phyloP scores from a whole-genome alignment of 2,113 vertebrate genomes.

The Collichthys lucidus region DNA sequence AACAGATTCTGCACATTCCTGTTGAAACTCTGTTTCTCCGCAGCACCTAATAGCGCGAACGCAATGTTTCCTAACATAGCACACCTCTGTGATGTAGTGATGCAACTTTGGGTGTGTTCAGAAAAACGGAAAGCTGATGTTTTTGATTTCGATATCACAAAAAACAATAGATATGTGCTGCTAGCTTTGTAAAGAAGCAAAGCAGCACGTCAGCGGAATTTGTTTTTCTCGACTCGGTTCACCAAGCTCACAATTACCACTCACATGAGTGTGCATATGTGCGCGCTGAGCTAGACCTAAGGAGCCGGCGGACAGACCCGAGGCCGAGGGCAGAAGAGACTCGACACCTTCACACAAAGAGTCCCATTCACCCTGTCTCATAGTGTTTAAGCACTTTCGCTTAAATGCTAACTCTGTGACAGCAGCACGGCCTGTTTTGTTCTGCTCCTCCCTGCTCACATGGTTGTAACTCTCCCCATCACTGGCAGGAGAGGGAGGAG shows the following conservation, averaged over 20 bases:
- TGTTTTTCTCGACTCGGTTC: not conserved
- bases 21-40: constrained; percentile 32
- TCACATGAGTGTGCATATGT: constrained; percentile 6
- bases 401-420: constrained; percentile 55
- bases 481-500: constrained; percentile 29
- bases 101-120: constrained; percentile 38
- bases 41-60: constrained; percentile 34
- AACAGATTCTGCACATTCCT: constrained; percentile 65
- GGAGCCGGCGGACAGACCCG: constrained; percentile 18
- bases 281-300: constrained; percentile 8
- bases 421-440: constrained; percentile 51
- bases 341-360: constrained; percentile 66
- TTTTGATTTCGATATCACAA: not conserved
- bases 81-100: constrained; percentile 41
- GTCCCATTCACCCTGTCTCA: constrained; percentile 71
- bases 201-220: not conserved
- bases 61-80: not conserved
- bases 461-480: constrained; percentile 63
- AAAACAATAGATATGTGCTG: not conserved
- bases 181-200: not conserved
- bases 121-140: not conserved
- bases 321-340: constrained; percentile 35
- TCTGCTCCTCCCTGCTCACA: constrained; percentile 58
- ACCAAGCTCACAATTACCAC: constrained; percentile 1
- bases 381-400: constrained; percentile 38